Base-by-base conservation (phyloP, 2,888 invertebrate species). In the Pemphredon lugubris region DNA sequence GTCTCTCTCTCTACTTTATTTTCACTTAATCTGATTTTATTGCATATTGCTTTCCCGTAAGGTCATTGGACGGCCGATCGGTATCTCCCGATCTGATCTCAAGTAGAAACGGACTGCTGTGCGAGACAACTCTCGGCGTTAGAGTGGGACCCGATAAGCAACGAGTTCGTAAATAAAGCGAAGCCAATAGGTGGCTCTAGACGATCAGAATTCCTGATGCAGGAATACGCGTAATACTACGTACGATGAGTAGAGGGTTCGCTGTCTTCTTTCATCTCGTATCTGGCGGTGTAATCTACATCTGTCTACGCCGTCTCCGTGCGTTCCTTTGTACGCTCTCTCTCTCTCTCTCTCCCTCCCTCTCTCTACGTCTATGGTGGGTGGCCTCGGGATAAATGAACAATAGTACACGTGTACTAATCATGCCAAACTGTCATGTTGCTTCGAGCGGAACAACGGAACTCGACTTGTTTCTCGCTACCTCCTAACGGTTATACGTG, bases 351-450 rank as follows among this genome's bases (percentile, higher is more conserved):
- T 14, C 14, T 14, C 13, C 23, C 21, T 30, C 30, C 18, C 37
- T 40, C 18, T 30, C 13, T 26, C 16, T 14, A 13, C 16, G 40
- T 26, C 16, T 40, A 30, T 47, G 71, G 70, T 71, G 70, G 70
- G 70, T 71, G 70, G 70, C 70, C 70, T 16, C 51, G 26, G 54
- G 40, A 70, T 57, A 55, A 77, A 73, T 55, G 75, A 75, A 85
- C 86, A 87, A 87, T 87, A 81, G 82, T 79, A 87, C 84, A 85
- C 83, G 79, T 85, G 86, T 86, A 83, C 77, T 73, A 79, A 84
- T 87, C 86, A 83, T 83, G 84, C 81, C 83, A 76, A 82, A 80
- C 78, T 84, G 83, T 83, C 84, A 76, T 83, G 67, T 75, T 59
- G 57, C 73, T 64, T 76, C 60, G 51, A 67, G 67, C 64, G 60